phyloP scores from a whole-genome alignment of 2,797 vertebrate genomes.

The Pseudochromis fuscus region DNA sequence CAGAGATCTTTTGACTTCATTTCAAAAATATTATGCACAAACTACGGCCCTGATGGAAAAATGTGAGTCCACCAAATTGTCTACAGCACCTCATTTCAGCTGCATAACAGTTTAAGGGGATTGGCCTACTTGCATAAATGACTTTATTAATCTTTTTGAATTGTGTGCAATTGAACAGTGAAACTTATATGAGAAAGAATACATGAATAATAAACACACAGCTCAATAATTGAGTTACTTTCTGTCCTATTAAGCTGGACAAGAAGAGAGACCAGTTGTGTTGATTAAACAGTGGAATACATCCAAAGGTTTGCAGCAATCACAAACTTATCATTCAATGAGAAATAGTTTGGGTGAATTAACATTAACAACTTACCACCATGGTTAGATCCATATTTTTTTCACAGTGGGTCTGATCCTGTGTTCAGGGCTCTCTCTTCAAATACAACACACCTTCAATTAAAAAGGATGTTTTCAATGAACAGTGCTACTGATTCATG shows the following conservation, averaged over 20 bases:
- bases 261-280: background rate
- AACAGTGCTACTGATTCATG: background rate
- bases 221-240: slow-evolving; percentile 6
- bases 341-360: no score
- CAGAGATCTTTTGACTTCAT: background rate
- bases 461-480: background rate
- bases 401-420: no score
- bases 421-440: no score
- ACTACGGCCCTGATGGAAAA: background rate
- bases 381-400: no score
- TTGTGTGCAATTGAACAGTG: background rate
- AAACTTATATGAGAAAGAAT: background rate
- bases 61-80: background rate
- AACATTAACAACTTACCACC: no score
- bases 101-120: slow-evolving; percentile 25
- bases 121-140: slow-evolving; percentile 12
- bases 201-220: background rate
- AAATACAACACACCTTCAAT: no score
- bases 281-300: background rate
- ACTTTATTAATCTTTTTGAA: background rate
- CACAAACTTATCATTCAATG: no score
- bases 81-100: background rate
- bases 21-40: slow-evolving; percentile 4
- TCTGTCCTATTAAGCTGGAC: background rate
- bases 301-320: no score